These are phyloP conservation scores for Notodonta dromedarius DNA, from an alignment of 2,888 invertebrate species.

Conservation along the genomic window DNA sequence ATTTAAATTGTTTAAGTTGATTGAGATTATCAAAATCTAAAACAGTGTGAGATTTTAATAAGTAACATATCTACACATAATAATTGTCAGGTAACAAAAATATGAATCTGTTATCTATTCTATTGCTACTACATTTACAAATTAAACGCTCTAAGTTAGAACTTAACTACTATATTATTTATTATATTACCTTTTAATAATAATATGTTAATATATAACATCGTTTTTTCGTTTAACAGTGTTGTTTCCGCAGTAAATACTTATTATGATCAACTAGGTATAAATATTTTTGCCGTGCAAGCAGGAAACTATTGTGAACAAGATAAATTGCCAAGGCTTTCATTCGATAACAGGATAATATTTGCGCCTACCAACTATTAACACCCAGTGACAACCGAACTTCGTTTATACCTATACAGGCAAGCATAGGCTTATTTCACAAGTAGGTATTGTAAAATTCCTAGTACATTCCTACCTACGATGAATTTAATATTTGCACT, in stretches of 20 bases:
- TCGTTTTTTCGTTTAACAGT: no score
- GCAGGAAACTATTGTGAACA: neutral
- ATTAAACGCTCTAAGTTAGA: no score
- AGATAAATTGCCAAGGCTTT: constrained; percentile 24
- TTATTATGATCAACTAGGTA: neutral
- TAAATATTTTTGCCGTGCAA: neutral
- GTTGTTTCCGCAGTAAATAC: neutral
- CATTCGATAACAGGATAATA: constrained; percentile 28
- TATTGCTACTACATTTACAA: neutral
- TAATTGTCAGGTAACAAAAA: neutral
- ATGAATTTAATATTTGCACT: no score
- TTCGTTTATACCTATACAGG: neutral
- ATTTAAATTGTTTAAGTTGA: neutral
- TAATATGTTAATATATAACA: no score
- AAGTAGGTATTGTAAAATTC: no score
- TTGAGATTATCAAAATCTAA: neutral
- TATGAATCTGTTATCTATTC: neutral
- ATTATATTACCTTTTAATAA: no score
- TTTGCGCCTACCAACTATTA: constrained; percentile 14
- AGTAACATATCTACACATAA: neutral
- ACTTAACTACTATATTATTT: no score
- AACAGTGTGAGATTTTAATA: neutral
- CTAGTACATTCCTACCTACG: no score
- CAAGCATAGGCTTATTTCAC: no score
- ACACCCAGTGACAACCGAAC: neutral